Base-by-base conservation (phyloP, 2,797 vertebrate species). In the Oceanodroma leucorhoa region DNA sequence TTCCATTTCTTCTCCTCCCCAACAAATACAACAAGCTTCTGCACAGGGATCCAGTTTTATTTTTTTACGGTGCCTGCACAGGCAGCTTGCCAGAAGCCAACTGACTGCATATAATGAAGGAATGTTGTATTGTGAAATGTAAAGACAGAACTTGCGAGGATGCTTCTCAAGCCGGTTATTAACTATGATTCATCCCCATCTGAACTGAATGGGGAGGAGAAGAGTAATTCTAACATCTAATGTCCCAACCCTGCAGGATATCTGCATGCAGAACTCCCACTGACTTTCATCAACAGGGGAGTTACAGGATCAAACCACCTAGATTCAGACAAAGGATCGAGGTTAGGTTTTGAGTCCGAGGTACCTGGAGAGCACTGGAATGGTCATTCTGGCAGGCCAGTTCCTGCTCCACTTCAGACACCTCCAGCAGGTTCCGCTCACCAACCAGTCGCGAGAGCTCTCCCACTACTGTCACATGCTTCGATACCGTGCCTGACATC, bases 401-500 rank as follows among this genome's bases (percentile, higher is more conserved):
- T 58, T 99, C 99, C 97, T 99, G 99, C 94, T 99, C 99, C 89
- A 98, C 98, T 96, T 99, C 99, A 0, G 99, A 99, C 62, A 99
- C 99, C 91, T 99, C 99, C 98, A 99, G 99, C 91, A 99, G 98
- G 93, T 98, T 98, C 64, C 98, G 96, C 93, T 99, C 99, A 0
- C 98, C 98, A 41, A 99, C 99, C 82, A 99, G 96, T 2, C 99
- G 98, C 1, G 99, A 99, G 80, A 99, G 95, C 71, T 99, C 99
- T 6, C 99, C 99, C 27, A 99, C 99, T 84, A 99, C 99, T 0
- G 99, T 99, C 98, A 99, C 99, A 0, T 99, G 99, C 97, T 99
- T 99, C 27, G 99, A 99, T 24, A 99, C 99, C 0, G 99, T 99
- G 41, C 99, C 99, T 0, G 99, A 99, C 99, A 99, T 99, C 98